These are phyloP conservation scores for Callitettix versicolor DNA, from an alignment of 1,140 invertebrate genomes.

Conservation along the genomic window DNA sequence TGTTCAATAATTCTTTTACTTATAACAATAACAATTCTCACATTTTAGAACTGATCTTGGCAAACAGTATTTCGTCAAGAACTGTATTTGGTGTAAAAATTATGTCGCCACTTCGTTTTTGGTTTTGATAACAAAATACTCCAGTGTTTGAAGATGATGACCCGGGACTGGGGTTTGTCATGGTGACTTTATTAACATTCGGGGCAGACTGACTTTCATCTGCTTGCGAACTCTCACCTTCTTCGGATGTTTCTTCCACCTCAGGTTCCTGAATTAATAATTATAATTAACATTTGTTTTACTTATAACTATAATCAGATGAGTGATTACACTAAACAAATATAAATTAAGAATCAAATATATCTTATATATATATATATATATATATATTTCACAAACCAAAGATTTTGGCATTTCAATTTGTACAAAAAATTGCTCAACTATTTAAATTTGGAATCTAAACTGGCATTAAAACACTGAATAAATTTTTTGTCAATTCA, in stretches of 20 bases:
- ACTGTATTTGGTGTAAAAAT: background rate
- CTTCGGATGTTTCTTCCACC: conserved; percentile 24
- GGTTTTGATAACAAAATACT: background rate
- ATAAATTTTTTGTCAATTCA: too few relatives aligned
- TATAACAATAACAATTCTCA: too few relatives aligned
- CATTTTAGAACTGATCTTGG: background rate
- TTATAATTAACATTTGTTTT: too few relatives aligned
- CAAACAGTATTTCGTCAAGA: background rate
- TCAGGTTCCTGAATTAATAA: conserved; percentile 22
- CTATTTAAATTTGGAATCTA: too few relatives aligned
- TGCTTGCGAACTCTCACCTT: conserved; percentile 18
- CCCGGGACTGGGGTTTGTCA: background rate
- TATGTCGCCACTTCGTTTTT: background rate
- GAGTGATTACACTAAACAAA: background rate
- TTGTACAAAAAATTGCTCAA: too few relatives aligned
- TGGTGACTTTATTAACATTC: background rate
- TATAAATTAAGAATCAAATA: background rate
- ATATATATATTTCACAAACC: too few relatives aligned
- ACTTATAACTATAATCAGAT: too few relatives aligned
- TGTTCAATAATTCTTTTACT: too few relatives aligned
- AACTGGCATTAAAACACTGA: too few relatives aligned
- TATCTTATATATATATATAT: background rate
- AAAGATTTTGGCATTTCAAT: too few relatives aligned
- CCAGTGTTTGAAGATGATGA: background rate
- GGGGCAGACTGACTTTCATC: background rate